These are phyloP conservation scores for Sceloporus tristichus DNA, from an alignment of 2,113 vertebrate genomes.

Conservation along the genomic window DNA sequence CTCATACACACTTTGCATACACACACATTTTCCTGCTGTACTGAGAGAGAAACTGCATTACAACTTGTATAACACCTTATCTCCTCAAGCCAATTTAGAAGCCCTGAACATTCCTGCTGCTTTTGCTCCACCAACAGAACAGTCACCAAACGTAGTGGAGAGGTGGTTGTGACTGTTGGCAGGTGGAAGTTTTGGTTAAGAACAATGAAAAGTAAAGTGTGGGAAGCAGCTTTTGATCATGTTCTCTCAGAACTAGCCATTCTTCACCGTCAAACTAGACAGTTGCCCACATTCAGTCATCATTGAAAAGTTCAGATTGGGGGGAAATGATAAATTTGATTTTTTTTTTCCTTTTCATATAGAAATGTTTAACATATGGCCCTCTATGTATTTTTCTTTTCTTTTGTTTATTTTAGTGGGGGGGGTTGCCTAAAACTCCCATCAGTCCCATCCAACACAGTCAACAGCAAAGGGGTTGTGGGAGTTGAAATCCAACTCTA, in stretches of 20 bases:
- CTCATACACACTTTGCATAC: too few species aligned
- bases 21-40: too few species aligned
- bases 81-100: too few species aligned
- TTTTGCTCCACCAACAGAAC: too few species aligned
- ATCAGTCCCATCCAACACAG: neutral
- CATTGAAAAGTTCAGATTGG: neutral
- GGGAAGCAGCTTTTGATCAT: too few species aligned
- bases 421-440: neutral
- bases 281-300: neutral
- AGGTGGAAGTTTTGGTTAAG: neutral
- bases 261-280: neutral
- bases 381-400: neutral
- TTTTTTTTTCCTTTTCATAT: too few species aligned
- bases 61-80: too few species aligned
- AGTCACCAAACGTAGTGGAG: too few species aligned
- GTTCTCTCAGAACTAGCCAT: neutral
- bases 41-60: too few species aligned
- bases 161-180: neutral
- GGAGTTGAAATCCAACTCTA: neutral
- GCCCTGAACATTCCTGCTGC: too few species aligned
- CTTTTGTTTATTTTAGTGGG: neutral
- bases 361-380: too few species aligned
- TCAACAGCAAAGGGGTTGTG: neutral
- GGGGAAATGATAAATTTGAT: too few species aligned
- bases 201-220: neutral